phyloP scores from a whole-genome alignment of 2,888 invertebrate genomes.

The Chloroclystis v-ata region DNA sequence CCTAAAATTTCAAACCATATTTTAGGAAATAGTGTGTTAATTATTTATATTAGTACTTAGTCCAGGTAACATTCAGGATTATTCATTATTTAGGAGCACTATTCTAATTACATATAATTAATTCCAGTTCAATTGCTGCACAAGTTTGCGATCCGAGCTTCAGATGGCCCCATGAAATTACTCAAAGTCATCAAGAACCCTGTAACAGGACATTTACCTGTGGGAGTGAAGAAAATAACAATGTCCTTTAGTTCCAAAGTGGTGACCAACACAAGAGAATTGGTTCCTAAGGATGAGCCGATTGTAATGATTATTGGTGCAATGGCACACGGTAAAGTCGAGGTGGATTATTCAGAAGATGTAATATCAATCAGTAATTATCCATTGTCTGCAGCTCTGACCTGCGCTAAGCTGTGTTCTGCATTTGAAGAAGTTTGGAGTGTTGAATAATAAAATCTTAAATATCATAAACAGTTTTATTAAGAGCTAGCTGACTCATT shows the following conservation, averaged over 20 bases:
- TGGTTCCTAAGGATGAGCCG: slow-evolving; percentile 89
- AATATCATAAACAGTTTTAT: too few species aligned
- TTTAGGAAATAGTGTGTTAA: too few species aligned
- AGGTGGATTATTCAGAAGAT: slow-evolving; percentile 93
- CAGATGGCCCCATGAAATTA: slow-evolving; percentile 91
- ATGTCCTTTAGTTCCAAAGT: slow-evolving; percentile 93
- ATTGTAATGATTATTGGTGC: slow-evolving; percentile 95
- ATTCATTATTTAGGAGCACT: too few species aligned
- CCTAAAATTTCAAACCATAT: too few species aligned
- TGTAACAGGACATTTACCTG: slow-evolving; percentile 94
- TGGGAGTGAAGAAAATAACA: slow-evolving; percentile 92
- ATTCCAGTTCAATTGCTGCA: slow-evolving; percentile 94
- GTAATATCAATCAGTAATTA: slow-evolving; percentile 95
- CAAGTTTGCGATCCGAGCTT: slow-evolving; percentile 94
- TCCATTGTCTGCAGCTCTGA: slow-evolving; percentile 96
- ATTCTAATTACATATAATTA: too few species aligned
- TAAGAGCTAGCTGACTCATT: too few species aligned
- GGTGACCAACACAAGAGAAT: slow-evolving; percentile 81
- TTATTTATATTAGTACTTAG: too few species aligned
- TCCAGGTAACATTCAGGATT: too few species aligned
- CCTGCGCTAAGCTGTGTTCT: slow-evolving; percentile 95
- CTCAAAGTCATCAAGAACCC: slow-evolving; percentile 98
- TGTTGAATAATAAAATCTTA: slow-evolving; percentile 76
- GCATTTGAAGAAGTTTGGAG: slow-evolving; percentile 97
- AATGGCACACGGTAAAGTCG: slow-evolving; percentile 97